Base-by-base conservation (phyloP, 2,113 vertebrate species). In the Solea solea region DNA sequence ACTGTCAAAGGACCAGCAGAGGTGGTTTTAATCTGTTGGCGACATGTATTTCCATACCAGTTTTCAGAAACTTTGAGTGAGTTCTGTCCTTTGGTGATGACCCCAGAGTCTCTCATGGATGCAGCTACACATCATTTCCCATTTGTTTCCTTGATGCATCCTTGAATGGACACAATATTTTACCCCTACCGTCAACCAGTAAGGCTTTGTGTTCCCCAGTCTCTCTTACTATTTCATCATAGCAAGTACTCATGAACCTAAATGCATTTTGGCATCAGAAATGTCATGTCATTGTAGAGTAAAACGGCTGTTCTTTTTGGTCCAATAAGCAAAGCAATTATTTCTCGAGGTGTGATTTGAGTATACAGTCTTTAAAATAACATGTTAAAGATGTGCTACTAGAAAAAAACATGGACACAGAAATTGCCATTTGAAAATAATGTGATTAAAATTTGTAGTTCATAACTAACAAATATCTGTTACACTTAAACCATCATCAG, bases 11-110 rank as follows among this genome's bases (percentile, higher is more conserved):
- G 67, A 48, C 8, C 65, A 39, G 69, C 50, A 63, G 65, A 52
- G 68, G 27, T 53, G 44, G 44, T 61, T 51, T 69, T n/a, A 58
- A 61, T 49, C 56, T 77, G 64, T 3, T 11, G 64, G 27, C 39
- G 0, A 16, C 3, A 2, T 72, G 56, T 9, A 67, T 79, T 79
- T 79, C 69, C 45, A 42, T 40, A 58, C 72, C 63, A 41, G 44
- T 49, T 51, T 27, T 42, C 10, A 70, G 21, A 21, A 82, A 54
- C 25, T 82, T 8, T n/a, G 48, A 52, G 48, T 10, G 9, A 40
- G 48, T 56, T 49, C 34, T 14, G 50, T 76, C 49, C 56, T 76
- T 58, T 1, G 57, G 50, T 13, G 46, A 44, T 8, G 57, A 68
- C 67, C 25, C 21, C 0, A 0, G 27, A 58, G 59, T 16, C 52